phyloP scores from a whole-genome alignment of 2,113 vertebrate species.

The Callocephalon fimbriatum region DNA sequence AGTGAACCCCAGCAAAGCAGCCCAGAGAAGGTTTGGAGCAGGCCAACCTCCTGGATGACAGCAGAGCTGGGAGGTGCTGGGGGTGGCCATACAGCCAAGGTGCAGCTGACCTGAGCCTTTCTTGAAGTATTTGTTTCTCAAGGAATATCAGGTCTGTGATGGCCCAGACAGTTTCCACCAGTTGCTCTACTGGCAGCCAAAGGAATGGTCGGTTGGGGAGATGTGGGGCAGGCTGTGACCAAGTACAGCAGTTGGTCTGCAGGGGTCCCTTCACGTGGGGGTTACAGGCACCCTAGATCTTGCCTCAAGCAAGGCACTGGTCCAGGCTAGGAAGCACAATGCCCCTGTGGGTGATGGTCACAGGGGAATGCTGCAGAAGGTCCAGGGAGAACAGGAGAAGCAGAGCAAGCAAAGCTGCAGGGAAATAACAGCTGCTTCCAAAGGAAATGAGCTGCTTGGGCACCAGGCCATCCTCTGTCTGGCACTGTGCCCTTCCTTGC shows the following conservation, averaged over 20 bases:
- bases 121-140: background rate
- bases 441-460: constrained; percentile 38
- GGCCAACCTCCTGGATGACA: background rate
- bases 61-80: background rate
- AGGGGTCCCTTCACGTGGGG: background rate
- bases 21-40: accelerated
- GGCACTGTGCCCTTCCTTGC: background rate
- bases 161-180: background rate
- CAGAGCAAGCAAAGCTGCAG: background rate
- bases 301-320: background rate
- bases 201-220: background rate
- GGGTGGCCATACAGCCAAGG: accelerated
- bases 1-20: background rate
- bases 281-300: background rate
- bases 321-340: constrained; percentile 45
- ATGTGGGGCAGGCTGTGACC: background rate
- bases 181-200: background rate
- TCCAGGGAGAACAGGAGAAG: constrained; percentile 21
- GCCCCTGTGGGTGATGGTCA: background rate
- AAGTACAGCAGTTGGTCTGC: background rate
- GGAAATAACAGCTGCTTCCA: constrained; percentile 34
- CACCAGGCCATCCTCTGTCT: constrained; percentile 5
- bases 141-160: background rate
- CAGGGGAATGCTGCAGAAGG: constrained; percentile 10
- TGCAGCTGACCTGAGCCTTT: background rate